Evolutionary conservation across 2,888 invertebrate genomes (phyloP), one percentile per base, ranked within the genome.

Genomic region (Tenthredo scrophulariae): DNA sequence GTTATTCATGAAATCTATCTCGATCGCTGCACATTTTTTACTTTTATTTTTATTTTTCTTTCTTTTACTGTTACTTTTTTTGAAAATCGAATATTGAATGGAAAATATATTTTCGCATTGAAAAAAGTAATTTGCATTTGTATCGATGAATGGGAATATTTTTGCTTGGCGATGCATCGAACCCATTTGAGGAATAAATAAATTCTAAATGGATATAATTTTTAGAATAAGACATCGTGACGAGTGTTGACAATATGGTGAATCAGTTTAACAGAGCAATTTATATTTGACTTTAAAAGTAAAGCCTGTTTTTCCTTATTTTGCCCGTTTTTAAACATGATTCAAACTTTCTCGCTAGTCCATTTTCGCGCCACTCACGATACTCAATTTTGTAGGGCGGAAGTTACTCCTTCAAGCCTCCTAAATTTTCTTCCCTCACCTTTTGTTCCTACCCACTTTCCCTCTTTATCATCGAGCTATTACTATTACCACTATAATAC

Each of bases 351-450:
- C 10, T 62, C 15, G 62, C 40, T 62, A 80, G 80, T 46, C 50
- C 77, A 77, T 77, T 80, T 80, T 65, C 80, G 37, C 62, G 22
- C 62, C 62, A 80, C 80, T 80, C 40, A 80, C 58, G 58, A 74
- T 80, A 65, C 80, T 50, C 77, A 77, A 77, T 77, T 77, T 54
- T 5, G 29, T 33, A 54, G 33, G 77, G 29, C 18, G 54, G 9
- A 33, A 77, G 77, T 18, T 77, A 77, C 33, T 18, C 54, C 6
- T 46, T 50, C 2, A 54, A 54, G 77, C 33, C 77, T 33, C 77
- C 50, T 26, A 77, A 77, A 77, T 77, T 50, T 54, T 74, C 43
- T 74, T 37, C 54, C 18, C 50, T 50, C 33, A 29, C 50, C 77
- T 46, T 33, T 54, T 33, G 18, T 50, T 77, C 65, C n/a, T 62